Evolutionary conservation across 2,888 invertebrate genomes (phyloP), one percentile per base, ranked within the genome.

Genomic region (Dastarcus helophoroides): DNA sequence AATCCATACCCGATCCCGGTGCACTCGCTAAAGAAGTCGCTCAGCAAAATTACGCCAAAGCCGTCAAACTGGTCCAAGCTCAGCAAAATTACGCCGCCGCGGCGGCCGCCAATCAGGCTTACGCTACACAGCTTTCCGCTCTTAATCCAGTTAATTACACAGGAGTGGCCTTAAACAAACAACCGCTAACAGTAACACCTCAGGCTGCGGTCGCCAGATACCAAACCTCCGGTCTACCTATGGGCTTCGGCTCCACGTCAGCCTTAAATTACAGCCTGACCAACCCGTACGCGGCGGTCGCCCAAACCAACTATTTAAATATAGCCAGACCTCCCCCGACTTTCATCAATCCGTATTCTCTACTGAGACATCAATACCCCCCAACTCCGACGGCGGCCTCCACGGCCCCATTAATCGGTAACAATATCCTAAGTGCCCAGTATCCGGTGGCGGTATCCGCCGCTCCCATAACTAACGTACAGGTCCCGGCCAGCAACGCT

Each of bases 1-100:
- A 22, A 9, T 16, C 29, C 14, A 17, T 35, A 46, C 63, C 67
- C 35, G 76, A 78, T 58, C 69, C 78, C 14, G 77, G 73, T 29
- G 64, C 76, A 24, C 59, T 80, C 40, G 83, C 83, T 49, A 83
- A 83, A 55, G 83, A 83, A 51, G 79, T 82, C 39, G 83, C 83
- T 21, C 83, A 83, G 56, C 83, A 83, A 63, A 83, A 78, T 56
- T 83, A 83, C 58, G 78, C 80, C 19, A 80, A 80, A 56, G 79
- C 78, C 8, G 67, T 82, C 26, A 76, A 77, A 51, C 56, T 73
- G 40, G 74, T 72, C 5, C 35, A 35, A 24, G 33, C 29, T 13
- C 33, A 33, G 22, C 29, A 29, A 15, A 29, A 23, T 15, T 6
- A 6, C 19, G 6, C 6, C 6, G 19, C 19, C 19, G 6, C 6